These are phyloP conservation scores for Acanthosepion lycidas DNA, from an alignment of 2,888 invertebrate genomes.

Conservation along the genomic window DNA sequence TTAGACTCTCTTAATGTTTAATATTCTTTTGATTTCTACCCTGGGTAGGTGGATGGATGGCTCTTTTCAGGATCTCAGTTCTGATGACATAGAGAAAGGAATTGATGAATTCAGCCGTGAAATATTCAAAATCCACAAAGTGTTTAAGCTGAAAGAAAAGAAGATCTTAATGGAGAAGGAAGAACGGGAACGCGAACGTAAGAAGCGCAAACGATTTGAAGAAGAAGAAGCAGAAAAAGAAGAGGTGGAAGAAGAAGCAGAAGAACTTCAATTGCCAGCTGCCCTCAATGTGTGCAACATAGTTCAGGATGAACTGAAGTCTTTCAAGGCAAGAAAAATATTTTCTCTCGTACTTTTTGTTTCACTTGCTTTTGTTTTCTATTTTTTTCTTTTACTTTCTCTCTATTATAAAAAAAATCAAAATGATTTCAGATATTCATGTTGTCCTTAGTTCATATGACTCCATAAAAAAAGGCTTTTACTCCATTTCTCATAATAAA, in stretches of 20 bases:
- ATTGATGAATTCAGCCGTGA: conserved; percentile 85
- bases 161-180: conserved; percentile 72
- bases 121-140: conserved; percentile 85
- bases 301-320: conserved; percentile 76
- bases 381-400: too few species aligned
- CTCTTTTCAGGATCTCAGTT: conserved; percentile 89
- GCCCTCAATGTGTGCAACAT: conserved; percentile 77
- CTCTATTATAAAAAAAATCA: too few species aligned
- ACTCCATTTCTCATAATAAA: too few species aligned
- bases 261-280: conserved; percentile 70
- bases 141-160: conserved; percentile 74
- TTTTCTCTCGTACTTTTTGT: too few species aligned
- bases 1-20: not conserved
- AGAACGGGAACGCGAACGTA: conserved; percentile 71
- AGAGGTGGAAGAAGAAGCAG: conserved; percentile 76
- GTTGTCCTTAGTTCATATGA: too few species aligned
- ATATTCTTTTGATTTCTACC: not conserved
- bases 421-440: too few species aligned
- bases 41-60: conserved; percentile 90
- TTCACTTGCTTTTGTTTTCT: too few species aligned
- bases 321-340: conserved; percentile 77
- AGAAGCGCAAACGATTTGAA: conserved; percentile 78
- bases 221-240: conserved; percentile 75
- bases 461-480: too few species aligned
- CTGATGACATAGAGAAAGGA: conserved; percentile 84